Percentiles rank a stretch among this genome's conserved stretches.
Conservation (phyloP, 2,888 invertebrate species). For the Gandaritis pyraliata region DNA sequence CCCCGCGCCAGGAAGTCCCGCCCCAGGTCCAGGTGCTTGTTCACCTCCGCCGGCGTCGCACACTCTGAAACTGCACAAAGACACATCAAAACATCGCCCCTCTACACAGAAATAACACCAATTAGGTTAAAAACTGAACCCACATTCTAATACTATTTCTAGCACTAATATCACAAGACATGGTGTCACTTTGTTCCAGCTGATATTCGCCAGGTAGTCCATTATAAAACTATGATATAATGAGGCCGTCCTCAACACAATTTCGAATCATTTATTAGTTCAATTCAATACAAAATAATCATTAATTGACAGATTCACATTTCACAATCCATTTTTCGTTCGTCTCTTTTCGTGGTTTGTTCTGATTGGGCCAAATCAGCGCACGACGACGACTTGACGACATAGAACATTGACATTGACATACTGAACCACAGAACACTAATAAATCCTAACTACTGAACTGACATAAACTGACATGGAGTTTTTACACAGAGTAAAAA, state of each 20-base stretch:
- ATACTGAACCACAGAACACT: too few species aligned
- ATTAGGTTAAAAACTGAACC: constrained; percentile 54
- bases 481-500: too few species aligned
- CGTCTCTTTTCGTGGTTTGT: constrained; percentile 82
- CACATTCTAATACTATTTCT: constrained; percentile 88
- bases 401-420: too few species aligned
- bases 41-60: constrained; percentile 90
- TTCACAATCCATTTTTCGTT: constrained; percentile 71
- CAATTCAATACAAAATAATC: constrained; percentile 69
- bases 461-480: too few species aligned
- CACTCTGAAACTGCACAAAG: constrained; percentile 87
- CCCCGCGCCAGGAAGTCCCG: constrained; percentile 95
- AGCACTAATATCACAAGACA: constrained; percentile 87
- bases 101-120: constrained; percentile 48
- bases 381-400: too few species aligned
- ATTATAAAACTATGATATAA: constrained; percentile 70
- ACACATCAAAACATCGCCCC: constrained; percentile 49
- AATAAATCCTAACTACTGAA: too few species aligned
- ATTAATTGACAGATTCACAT: constrained; percentile 69
- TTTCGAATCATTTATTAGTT: constrained; percentile 60
- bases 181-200: constrained; percentile 87
- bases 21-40: constrained; percentile 97
- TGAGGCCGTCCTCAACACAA: constrained; percentile 59
- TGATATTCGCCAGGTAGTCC: constrained; percentile 81
- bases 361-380: constrained; percentile 84